A percentile compares a stretch with the other conserved stretches of the same genome.
Conservation (phyloP, 2,797 vertebrate species). For the Silurus aristotelis region DNA sequence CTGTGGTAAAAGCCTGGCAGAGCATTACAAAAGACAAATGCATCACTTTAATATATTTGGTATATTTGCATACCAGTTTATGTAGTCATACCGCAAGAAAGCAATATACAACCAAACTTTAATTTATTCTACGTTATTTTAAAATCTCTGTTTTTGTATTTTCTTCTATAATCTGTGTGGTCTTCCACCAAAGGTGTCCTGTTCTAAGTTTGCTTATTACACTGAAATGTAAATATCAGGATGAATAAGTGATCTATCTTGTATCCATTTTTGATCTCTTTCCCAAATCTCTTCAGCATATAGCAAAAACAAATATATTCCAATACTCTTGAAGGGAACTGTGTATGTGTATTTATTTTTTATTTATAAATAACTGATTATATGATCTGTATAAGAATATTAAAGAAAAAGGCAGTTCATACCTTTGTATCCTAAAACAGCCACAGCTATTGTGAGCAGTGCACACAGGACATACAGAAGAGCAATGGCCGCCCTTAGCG, state of each 20-base stretch:
- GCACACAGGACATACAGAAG: slow-evolving; percentile 92
- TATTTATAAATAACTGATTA: no score
- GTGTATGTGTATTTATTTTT: no score
- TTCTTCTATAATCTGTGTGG: background rate
- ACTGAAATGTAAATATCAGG: background rate
- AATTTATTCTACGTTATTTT: background rate
- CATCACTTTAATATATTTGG: background rate
- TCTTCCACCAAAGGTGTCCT: background rate
- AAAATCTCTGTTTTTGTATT: background rate
- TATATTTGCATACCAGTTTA: no score
- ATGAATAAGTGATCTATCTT: background rate
- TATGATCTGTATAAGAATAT: background rate
- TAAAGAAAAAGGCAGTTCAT: slow-evolving; percentile 22
- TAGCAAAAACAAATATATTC: background rate
- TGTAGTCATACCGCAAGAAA: background rate
- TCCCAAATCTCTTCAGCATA: background rate
- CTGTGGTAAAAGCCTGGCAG: background rate
- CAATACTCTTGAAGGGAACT: background rate
- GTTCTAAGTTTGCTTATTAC: background rate
- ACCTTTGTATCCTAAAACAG: slow-evolving; percentile 98
- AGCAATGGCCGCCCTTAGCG: slow-evolving; percentile 90
- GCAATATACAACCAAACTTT: background rate
- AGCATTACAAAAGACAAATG: background rate
- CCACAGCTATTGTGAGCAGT: slow-evolving; percentile 92
- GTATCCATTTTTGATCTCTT: background rate